A percentile compares a stretch with the other conserved stretches of the same genome.
Evolutionary conservation across 2,888 invertebrate species (phyloP).

Genomic region (Macrosoma leucophasiata): DNA sequence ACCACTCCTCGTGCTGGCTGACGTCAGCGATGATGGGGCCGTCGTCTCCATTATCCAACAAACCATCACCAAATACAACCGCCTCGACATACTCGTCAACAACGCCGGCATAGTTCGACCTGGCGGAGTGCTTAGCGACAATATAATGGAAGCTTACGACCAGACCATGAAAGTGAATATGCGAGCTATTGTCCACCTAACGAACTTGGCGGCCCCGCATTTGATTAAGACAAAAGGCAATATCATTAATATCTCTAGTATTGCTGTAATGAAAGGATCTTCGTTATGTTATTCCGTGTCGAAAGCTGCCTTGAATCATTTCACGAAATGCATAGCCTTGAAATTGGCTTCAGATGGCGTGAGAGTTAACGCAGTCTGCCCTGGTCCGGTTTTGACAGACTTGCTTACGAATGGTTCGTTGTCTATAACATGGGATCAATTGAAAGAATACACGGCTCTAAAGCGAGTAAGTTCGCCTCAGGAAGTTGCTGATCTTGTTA

Average conservation of each 20-base stretch:
- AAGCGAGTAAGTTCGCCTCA: too few species aligned
- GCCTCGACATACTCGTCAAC: slow-evolving; percentile 35
- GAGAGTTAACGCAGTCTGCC: slow-evolving; percentile 54
- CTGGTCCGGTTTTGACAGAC: slow-evolving; percentile 51
- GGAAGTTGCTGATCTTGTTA: slow-evolving; percentile 92
- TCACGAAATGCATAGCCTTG: slow-evolving; percentile 51
- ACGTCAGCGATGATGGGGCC: too few species aligned
- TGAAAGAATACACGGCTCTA: too few species aligned
- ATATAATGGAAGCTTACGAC: slow-evolving; percentile 14
- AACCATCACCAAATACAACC: too few species aligned
- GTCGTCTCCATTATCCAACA: too few species aligned
- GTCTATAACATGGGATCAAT: too few species aligned
- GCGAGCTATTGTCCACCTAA: slow-evolving; percentile 80
- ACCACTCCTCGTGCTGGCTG: too few species aligned
- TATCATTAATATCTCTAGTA: slow-evolving; percentile 91
- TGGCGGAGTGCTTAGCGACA: slow-evolving; percentile 22
- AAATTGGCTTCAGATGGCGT: slow-evolving; percentile 46
- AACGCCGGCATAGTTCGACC: slow-evolving; percentile 31
- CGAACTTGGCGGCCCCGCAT: slow-evolving; percentile 85
- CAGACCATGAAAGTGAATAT: slow-evolving; percentile 84
- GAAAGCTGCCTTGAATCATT: slow-evolving; percentile 56
- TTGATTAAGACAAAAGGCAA: slow-evolving; percentile 83
- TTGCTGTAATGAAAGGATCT: too few species aligned
- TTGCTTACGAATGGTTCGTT: too few species aligned
- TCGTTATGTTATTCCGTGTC: slow-evolving; percentile 60